Conservation (phyloP, 2,797 vertebrate genomes). For the Discoglossus pictus region DNA sequence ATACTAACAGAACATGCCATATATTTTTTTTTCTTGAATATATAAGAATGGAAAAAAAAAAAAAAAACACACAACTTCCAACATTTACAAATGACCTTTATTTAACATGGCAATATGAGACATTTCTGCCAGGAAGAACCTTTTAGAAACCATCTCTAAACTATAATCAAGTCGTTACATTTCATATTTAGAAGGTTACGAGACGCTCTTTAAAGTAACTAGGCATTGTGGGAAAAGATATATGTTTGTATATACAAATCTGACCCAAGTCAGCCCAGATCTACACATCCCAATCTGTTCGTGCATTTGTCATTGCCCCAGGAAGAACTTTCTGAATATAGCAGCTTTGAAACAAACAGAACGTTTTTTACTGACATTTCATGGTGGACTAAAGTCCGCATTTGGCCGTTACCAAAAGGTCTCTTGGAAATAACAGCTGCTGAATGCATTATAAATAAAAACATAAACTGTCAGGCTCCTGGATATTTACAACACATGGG, state of each 20-base stretch:
- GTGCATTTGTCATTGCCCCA: conserved; percentile 2
- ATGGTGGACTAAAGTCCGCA: not conserved
- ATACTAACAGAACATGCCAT: no score
- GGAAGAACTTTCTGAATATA: conserved; percentile 1
- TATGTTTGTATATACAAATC: not conserved
- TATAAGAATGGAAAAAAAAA: not conserved
- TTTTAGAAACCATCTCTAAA: conserved; percentile 27
- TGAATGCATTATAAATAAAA: no score
- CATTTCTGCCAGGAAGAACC: conserved; percentile 27
- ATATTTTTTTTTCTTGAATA: no score
- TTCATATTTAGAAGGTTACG: conserved; percentile 8
- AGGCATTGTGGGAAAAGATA: conserved; percentile 2
- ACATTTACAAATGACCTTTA: conserved; percentile 23
- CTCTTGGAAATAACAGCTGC: no score
- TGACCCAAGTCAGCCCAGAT: conserved; percentile 6
- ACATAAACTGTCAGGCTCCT: no score
- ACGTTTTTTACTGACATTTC: conserved; percentile 15
- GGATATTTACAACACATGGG: no score
- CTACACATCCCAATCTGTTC: conserved; percentile 3
- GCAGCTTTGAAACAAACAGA: not conserved
- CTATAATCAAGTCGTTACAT: conserved; percentile 16
- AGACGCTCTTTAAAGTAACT: not conserved
- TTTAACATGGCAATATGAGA: conserved; percentile 23
- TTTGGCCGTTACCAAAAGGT: no score
- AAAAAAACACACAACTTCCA: not conserved